Evolutionary conservation across 2,113 vertebrate species (phyloP).

Genomic region (Petaurus breviceps): DNA sequence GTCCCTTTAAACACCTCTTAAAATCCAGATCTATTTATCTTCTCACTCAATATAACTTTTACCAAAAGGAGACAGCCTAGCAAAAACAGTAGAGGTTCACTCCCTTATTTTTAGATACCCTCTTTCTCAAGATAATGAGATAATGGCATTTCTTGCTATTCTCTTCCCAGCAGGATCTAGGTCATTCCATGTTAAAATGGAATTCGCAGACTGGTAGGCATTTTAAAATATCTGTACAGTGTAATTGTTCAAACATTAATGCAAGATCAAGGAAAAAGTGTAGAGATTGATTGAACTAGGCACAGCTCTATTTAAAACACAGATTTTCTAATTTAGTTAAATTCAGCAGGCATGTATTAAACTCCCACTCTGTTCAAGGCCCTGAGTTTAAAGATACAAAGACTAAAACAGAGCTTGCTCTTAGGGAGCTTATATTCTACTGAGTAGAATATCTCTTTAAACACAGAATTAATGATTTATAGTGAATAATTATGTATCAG

Average conservation of each 20-base stretch:
- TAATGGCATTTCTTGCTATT: neutral
- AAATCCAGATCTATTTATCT: neutral
- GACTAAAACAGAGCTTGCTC: neutral
- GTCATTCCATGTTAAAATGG: neutral
- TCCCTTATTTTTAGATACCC: neutral
- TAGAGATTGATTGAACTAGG: neutral
- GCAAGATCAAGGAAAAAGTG: neutral
- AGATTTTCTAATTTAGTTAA: neutral
- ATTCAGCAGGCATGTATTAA: neutral
- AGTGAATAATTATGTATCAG: neutral
- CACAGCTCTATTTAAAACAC: neutral
- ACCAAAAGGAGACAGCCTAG: neutral
- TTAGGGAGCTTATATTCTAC: neutral
- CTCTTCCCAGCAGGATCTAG: neutral
- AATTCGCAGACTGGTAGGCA: neutral
- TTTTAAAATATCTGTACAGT: neutral
- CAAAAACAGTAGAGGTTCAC: neutral
- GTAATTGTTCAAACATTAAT: neutral
- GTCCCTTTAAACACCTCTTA: neutral
- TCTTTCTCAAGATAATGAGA: slow-evolving; percentile 2
- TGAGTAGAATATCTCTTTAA: neutral
- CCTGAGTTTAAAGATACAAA: neutral
- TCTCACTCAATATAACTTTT: neutral
- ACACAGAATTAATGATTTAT: neutral
- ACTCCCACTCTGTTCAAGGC: neutral